Conservation (phyloP, 2,888 invertebrate genomes). For the Drosophila prostipennis region DNA sequence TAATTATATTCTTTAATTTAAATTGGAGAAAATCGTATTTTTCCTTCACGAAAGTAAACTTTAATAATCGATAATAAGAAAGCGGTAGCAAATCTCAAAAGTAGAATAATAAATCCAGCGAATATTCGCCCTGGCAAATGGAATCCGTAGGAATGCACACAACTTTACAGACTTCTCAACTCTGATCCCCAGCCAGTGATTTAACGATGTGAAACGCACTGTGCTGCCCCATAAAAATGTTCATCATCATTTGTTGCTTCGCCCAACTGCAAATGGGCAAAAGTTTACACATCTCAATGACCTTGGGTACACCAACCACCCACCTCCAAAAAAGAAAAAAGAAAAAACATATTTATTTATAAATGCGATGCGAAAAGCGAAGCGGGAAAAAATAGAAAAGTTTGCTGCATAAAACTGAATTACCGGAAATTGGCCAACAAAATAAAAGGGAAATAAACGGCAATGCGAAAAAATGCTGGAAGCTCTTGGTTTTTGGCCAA, state of each 20-base stretch:
- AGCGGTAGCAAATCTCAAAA: not conserved
- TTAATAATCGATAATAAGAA: slow-evolving; percentile 7
- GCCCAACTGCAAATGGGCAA: slow-evolving; percentile 47
- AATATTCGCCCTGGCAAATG: slow-evolving; percentile 9
- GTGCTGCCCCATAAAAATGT: slow-evolving; percentile 42
- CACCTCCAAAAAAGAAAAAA: not conserved
- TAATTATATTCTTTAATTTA: not conserved
- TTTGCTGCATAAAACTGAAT: slow-evolving; percentile 81
- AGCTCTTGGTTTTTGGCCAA: slow-evolving; percentile 22
- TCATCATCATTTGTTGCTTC: slow-evolving; percentile 47
- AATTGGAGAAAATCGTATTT: not conserved
- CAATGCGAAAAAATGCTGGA: slow-evolving; percentile 46
- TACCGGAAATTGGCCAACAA: slow-evolving; percentile 80
- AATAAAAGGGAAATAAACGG: slow-evolving; percentile 50
- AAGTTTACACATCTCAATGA: slow-evolving; percentile 46
- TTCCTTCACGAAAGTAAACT: not conserved
- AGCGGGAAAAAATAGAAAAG: slow-evolving; percentile 63
- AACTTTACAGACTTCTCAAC: slow-evolving; percentile 35
- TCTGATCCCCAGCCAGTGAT: slow-evolving; percentile 41
- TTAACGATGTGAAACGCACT: slow-evolving; percentile 44
- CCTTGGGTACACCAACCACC: slow-evolving; percentile 22
- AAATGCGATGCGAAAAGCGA: slow-evolving; percentile 53
- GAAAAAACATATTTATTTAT: slow-evolving; percentile 71
- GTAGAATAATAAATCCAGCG: slow-evolving; percentile 22
- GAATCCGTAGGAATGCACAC: slow-evolving; percentile 22